Evolutionary conservation across 2,888 invertebrate genomes (phyloP), one percentile per base, ranked within the genome.

Genomic region (Gibbula magus): DNA sequence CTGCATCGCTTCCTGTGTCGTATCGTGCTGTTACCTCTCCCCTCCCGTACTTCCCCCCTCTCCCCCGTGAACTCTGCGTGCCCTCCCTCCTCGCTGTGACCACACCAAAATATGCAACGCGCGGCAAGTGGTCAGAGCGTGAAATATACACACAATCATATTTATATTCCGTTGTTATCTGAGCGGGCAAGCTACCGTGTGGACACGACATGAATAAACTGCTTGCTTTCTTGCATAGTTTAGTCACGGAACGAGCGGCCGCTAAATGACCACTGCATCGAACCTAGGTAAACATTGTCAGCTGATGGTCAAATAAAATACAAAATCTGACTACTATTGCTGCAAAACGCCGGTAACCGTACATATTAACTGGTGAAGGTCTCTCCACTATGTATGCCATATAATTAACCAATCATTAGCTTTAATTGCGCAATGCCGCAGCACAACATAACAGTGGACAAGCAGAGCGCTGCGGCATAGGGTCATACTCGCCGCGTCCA

Each of bases 401-500:
- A n/a, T 56, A 56, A 56, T 56, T 20, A 20, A 7, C 25, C 25
- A 20, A 10, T 56, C 7, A 25, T 56, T 56, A 56, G 1, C 13
- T 70, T 39, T 39, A 70, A 70, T 75, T 75, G 75, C 75, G 75
- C 75, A 75, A 75, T 54, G n/a, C 35, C 25, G n/a, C 16, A 5
- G 32, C 29, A 54, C 25, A 75, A 16, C 35, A 70, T 70, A 70
- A 70, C 35, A 35, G 32, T 54, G 25, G 53, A 16, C 75, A 54
- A 54, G 20, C 75, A 53, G 45, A 45, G 29, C 75, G 51, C 75
- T 13, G 54, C 54, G 75, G 35, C 74, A 80, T 54, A 61, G 78
- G 80, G 80, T 80, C 80, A 80, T 25, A 32, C 75, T 52, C 45
- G 29, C 66, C 53, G 39, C 39, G 51, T n/a, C 75, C 77, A 84